phyloP scores from a whole-genome alignment of 2,113 vertebrate genomes.

The Psilopogon haemacephalus region DNA sequence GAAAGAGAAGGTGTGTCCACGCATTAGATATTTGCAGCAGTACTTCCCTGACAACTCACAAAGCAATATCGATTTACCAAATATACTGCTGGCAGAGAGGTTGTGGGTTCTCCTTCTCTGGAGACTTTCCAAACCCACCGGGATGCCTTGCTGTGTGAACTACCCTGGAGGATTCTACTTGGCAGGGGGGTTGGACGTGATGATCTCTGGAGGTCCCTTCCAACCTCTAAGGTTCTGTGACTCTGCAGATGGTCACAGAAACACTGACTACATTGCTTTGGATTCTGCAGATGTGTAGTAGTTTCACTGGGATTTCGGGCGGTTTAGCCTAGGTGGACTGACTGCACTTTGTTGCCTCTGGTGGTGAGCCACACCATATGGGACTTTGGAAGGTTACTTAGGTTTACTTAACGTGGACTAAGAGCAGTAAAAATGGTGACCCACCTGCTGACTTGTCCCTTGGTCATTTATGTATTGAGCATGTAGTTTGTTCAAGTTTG shows the following conservation, averaged over 20 bases:
- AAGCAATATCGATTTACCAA: neutral
- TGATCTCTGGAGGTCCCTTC: no score
- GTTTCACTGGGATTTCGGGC: fast-evolving
- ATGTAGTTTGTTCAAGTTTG: neutral
- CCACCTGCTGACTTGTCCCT: neutral
- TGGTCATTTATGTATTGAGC: neutral
- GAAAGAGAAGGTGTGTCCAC: neutral
- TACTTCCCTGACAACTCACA: neutral
- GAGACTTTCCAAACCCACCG: no score
- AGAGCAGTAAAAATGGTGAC: neutral
- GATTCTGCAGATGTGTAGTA: fast-evolving
- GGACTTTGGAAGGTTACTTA: neutral
- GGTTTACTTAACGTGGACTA: neutral
- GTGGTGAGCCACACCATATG: fast-evolving
- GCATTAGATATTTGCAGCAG: neutral
- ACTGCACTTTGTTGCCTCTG: fast-evolving
- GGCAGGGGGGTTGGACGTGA: no score
- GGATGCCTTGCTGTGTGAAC: no score
- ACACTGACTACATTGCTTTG: fast-evolving
- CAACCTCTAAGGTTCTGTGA: no score
- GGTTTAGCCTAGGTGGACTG: neutral
- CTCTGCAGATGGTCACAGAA: neutral
- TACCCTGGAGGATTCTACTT: no score
- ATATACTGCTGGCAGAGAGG: neutral
- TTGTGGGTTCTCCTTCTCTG: no score